phyloP scores from a whole-genome alignment of 2,888 invertebrate species.

The Drosophila bunnanda region DNA sequence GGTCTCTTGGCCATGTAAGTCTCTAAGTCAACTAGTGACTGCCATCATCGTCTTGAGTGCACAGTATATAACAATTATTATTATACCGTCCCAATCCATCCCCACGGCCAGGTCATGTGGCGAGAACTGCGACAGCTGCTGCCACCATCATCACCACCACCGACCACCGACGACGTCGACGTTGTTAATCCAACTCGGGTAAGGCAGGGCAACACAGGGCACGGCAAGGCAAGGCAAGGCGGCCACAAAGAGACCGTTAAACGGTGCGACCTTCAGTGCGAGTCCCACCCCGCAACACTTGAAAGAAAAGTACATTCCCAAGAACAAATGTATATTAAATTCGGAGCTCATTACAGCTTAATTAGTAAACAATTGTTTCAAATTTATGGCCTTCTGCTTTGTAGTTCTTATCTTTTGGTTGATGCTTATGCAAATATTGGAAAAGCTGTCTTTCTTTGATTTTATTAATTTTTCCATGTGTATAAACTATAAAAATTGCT shows the following conservation, averaged over 20 bases:
- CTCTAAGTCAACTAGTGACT: constrained; percentile 37
- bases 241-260: constrained; percentile 50
- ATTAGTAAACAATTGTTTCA: background rate
- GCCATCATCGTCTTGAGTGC: constrained; percentile 27
- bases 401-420: too few relatives aligned
- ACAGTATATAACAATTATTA: constrained; percentile 42
- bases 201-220: constrained; percentile 20
- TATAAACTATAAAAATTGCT: background rate
- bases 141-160: constrained; percentile 35
- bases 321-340: background rate
- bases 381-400: background rate
- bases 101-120: constrained; percentile 63
- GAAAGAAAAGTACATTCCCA: constrained; percentile 3
- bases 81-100: constrained; percentile 26
- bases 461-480: constrained; percentile 1
- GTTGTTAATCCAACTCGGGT: constrained; percentile 44
- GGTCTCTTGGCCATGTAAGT: constrained; percentile 72
- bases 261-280: constrained; percentile 61
- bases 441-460: background rate
- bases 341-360: background rate
- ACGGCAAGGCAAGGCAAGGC: constrained; percentile 5
- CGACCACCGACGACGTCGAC: constrained; percentile 38
- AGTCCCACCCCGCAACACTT: constrained; percentile 21
- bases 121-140: constrained; percentile 71
- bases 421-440: background rate